Evolutionary conservation across 2,888 invertebrate species (phyloP), one percentile per base, ranked within the genome.

Genomic region (Lycaena phlaeas): DNA sequence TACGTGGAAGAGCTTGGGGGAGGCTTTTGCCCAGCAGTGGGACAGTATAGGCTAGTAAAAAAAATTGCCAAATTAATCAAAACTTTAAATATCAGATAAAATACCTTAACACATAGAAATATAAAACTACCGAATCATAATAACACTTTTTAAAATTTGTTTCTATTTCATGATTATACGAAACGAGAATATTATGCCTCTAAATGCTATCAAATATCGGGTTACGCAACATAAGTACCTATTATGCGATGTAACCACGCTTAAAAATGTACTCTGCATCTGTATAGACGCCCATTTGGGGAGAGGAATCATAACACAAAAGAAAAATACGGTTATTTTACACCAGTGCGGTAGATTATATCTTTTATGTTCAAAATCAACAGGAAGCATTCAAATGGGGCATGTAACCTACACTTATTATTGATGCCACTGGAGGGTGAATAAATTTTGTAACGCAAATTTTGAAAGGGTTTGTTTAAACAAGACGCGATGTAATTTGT

Each of bases 351-450:
- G 82, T 81, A 82, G 81, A 81, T 82, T 79, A 79, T 79, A 82
- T 81, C 81, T 75, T 77, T 81, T 76, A 78, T 79, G 73, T 66
- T 73, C 62, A 81, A 82, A 81, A 79, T 81, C 82, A 81, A 84
- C 82, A 81, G 82, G 82, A 82, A 81, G 71, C 75, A 67, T 79
- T 69, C 71, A 79, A 82, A 84, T 82, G 79, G 79, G 74, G 79
- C 81, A 81, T 84, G 78, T 82, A 84, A 82, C 82, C 81, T 77
- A 82, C 74, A 82, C 81, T 84, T 82, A 78, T 72, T 74, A 74
- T 73, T 71, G 77, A 76, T 70, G 79, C 75, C 67, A 59, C 57
- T 50, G 54, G 68, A 78, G 84, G 84, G 82, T 82, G 71, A 78
- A 82, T 82, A 78, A 73, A 82, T 84, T 79, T 57, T 51, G 52